Conservation (phyloP, 2,888 invertebrate genomes). For the Elegia similella region DNA sequence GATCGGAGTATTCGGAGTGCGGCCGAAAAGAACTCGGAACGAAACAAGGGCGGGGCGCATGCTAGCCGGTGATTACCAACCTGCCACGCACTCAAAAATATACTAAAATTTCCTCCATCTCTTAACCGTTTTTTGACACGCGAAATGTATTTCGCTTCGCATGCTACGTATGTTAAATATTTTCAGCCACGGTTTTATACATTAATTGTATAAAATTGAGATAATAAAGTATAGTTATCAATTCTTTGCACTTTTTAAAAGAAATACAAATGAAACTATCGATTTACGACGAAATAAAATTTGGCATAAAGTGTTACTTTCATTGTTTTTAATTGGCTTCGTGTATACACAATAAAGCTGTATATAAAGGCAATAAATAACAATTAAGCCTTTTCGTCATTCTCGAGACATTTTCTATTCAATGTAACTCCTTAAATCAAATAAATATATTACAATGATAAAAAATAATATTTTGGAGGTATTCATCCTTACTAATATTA, state of each 20-base stretch:
- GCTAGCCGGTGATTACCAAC: slow-evolving; percentile 62
- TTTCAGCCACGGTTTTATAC: slow-evolving; percentile 59
- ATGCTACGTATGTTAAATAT: slow-evolving; percentile 57
- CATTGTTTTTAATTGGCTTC: not conserved
- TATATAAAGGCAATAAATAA: no score
- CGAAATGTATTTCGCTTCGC: slow-evolving; percentile 63
- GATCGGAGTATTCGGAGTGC: slow-evolving; percentile 57
- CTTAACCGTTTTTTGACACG: slow-evolving; percentile 72
- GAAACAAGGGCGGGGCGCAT: slow-evolving; percentile 49
- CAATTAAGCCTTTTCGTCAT: no score
- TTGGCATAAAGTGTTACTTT: not conserved
- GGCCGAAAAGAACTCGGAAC: slow-evolving; percentile 55
- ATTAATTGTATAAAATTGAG: slow-evolving; percentile 35
- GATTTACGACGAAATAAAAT: not conserved
- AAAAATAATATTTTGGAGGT: no score
- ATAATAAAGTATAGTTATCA: slow-evolving; percentile 36
- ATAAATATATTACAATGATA: no score
- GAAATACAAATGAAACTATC: slow-evolving; percentile 39
- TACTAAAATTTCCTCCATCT: slow-evolving; percentile 63
- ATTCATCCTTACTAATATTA: no score
- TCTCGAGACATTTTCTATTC: no score
- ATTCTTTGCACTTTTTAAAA: slow-evolving; percentile 44
- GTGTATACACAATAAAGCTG: not conserved
- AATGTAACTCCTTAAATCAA: no score
- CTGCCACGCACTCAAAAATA: slow-evolving; percentile 61